Evolutionary conservation across 2,888 invertebrate genomes (phyloP).

Genomic region (Neoascia interrupta): DNA sequence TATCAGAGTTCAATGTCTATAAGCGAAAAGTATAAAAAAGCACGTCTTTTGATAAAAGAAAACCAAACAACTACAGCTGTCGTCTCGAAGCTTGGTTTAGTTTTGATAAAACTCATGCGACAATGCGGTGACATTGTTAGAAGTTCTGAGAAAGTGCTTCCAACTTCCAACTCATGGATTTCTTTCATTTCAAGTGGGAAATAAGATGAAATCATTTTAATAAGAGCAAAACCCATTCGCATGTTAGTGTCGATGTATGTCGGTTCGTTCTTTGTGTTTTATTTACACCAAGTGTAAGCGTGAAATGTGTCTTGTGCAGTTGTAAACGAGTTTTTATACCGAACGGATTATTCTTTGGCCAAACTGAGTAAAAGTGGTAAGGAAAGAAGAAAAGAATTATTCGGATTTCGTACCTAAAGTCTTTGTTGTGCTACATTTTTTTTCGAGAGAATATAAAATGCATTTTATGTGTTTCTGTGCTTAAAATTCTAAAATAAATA

Average conservation of each 20-base stretch:
- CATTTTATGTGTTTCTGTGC: too few species aligned
- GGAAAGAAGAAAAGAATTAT: not conserved
- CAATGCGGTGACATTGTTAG: conserved; percentile 3
- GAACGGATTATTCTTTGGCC: conserved; percentile 6
- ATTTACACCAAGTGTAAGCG: conserved; percentile 30
- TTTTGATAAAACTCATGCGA: conserved; percentile 24
- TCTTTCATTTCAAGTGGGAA: conserved; percentile 21
- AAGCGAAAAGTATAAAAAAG: not conserved
- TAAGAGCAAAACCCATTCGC: too few species aligned
- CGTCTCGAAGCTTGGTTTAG: conserved; percentile 7
- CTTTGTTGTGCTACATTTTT: not conserved
- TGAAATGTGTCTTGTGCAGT: conserved; percentile 34
- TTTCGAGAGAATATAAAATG: not conserved
- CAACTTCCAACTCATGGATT: too few species aligned
- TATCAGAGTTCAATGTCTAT: conserved; percentile 48
- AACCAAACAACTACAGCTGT: too few species aligned
- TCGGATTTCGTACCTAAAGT: too few species aligned
- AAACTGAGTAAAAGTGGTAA: not conserved
- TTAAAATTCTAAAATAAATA: too few species aligned
- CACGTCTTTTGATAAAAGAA: not conserved
- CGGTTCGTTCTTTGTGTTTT: conserved; percentile 24
- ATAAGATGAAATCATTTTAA: conserved; percentile 1
- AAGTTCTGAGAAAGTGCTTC: conserved; percentile 41
- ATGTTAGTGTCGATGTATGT: too few species aligned
- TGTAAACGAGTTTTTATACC: conserved; percentile 29